Evolutionary conservation across 2,888 invertebrate species (phyloP).

Genomic region (Aleiodes alternator): DNA sequence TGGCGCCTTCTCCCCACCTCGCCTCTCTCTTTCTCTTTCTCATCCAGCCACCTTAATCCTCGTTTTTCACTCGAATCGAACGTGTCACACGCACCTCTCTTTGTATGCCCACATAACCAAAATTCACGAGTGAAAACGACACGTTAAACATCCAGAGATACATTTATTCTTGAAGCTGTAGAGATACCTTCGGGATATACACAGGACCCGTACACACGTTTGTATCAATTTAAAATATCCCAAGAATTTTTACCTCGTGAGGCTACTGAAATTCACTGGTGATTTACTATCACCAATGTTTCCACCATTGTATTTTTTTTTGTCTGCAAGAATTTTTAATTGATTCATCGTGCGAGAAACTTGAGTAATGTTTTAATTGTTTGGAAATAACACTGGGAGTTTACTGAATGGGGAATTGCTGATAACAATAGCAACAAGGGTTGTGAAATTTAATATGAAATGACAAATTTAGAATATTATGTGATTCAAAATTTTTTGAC

Average conservation of each 20-base stretch:
- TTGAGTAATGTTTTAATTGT: too few relatives aligned
- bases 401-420: too few relatives aligned
- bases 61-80: slow-evolving; percentile 34
- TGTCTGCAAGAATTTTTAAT: not conserved
- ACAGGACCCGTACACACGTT: not conserved
- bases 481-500: too few relatives aligned
- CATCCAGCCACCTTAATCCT: slow-evolving; percentile 3
- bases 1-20: slow-evolving; percentile 43
- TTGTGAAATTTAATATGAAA: too few relatives aligned
- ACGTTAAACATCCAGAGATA: slow-evolving; percentile 23
- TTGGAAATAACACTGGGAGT: too few relatives aligned
- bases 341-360: too few relatives aligned
- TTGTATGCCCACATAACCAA: slow-evolving; percentile 15
- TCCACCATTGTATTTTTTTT: not conserved
- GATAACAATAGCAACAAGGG: too few relatives aligned
- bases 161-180: slow-evolving; percentile 16
- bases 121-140: slow-evolving; percentile 33
- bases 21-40: not conserved
- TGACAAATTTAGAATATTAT: too few relatives aligned
- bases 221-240: slow-evolving; percentile 15
- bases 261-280: slow-evolving; percentile 11
- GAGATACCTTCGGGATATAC: slow-evolving; percentile 11
- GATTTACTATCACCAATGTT: not conserved
- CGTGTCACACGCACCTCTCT: slow-evolving; percentile 26
- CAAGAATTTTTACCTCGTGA: slow-evolving; percentile 2